Conservation (phyloP, 2,888 invertebrate genomes). For the Odontocolon sp. region DNA sequence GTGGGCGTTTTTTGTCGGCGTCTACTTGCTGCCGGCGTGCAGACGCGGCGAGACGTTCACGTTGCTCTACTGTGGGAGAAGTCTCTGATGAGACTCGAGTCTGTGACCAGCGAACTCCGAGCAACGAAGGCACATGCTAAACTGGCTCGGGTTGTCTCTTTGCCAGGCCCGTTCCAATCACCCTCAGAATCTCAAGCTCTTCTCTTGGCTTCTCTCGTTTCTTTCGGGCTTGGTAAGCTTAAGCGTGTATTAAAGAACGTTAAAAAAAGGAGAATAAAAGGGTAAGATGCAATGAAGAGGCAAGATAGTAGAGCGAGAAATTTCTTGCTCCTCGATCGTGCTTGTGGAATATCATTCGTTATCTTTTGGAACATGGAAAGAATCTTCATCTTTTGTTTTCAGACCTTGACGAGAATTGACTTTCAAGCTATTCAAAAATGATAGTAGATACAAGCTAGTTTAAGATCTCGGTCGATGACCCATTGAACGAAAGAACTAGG, state of each 20-base stretch:
- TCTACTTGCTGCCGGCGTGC: constrained; percentile 34
- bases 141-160: constrained; percentile 52
- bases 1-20: constrained; percentile 59
- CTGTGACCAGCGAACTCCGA: constrained; percentile 2
- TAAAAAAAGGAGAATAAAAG: constrained; percentile 17
- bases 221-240: constrained; percentile 13
- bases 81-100: constrained; percentile 45
- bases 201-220: constrained; percentile 26
- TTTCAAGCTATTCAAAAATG: not conserved
- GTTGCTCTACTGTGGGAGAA: constrained; percentile 53
- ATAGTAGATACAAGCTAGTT: not conserved
- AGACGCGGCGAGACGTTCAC: constrained; percentile 49
- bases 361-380: constrained; percentile 13
- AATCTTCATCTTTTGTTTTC: not conserved
- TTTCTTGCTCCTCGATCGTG: constrained; percentile 19
- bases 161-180: constrained; percentile 45
- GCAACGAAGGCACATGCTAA: constrained; percentile 55
- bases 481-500: too few relatives aligned
- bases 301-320: constrained; percentile 32
- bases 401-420: not conserved
- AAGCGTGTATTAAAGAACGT: constrained; percentile 38
- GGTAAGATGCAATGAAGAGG: constrained; percentile 14
- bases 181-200: constrained; percentile 41
- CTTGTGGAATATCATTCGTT: constrained; percentile 1
- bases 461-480: too few relatives aligned